Base-by-base conservation (phyloP, 2,113 vertebrate genomes). In the Falco punctatus region DNA sequence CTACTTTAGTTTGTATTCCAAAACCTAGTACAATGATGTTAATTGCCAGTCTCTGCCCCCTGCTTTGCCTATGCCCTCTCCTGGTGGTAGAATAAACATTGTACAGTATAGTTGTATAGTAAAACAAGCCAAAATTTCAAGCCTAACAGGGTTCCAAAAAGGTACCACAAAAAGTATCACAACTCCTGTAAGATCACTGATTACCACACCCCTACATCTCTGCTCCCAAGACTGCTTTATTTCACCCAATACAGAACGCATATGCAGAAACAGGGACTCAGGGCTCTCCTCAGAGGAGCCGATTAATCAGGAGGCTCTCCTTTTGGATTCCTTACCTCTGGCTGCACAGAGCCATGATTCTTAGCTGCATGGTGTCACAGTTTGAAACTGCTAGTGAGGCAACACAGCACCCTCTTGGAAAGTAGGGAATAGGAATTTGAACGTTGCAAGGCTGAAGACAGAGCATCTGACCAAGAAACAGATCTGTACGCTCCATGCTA, bases 241-340 rank as follows among this genome's bases (percentile, higher is more conserved):
- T 48, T 71, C n/a, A 44, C 19, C 23, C 42, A 82, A 19, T 21
- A 42, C 32, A 73, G 33, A 19, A 70, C 21, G n/a, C 11, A 24
- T 8, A 12, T 11, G 52, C 38, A 44, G 55, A 38, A 81, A 59
- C 0, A 26, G 18, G 33, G 48, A n/a, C 52, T 42, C 0, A 0
- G 3, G 67, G 51, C 17, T 57, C 32, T 27, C 20, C 44, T 48
- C 49, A 16, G 18, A 65, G 49, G 4, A 88, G 26, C 4, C 33
- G 26, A 22, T 38, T 82, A 38, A 48, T 42, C 61, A 74, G 44
- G 30, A 88, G 35, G 16, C 9, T 59, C 22, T 52, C 24, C 38
- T n/a, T 61, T 48, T 13, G 42, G 40, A 51, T 64, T 58, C 66
- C 57, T 58, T 40, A 42, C 42, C 26, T 73, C 61, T 40, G 66